A percentile compares a stretch with the other conserved stretches of the same genome.
phyloP scores from a whole-genome alignment of 1,140 invertebrate genomes.

The Sitophilus oryzae region DNA sequence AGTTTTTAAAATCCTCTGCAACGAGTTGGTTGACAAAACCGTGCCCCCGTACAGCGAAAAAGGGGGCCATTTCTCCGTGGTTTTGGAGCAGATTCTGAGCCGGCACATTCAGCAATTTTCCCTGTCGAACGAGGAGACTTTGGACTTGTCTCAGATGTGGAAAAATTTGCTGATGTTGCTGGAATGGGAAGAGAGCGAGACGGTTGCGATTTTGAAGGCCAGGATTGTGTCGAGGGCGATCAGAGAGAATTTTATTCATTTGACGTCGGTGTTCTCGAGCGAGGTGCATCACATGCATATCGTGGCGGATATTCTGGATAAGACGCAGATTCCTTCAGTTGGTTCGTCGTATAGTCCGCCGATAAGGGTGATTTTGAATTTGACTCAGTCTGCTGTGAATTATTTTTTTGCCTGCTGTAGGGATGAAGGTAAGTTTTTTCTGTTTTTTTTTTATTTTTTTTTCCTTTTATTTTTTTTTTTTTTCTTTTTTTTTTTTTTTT shows the following conservation, averaged over 20 bases:
- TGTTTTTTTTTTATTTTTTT: neutral
- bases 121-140: constrained; percentile 26
- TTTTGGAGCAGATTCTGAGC: constrained; percentile 46
- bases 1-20: constrained; percentile 48
- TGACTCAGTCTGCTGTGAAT: constrained; percentile 62
- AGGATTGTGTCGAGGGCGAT: constrained; percentile 47
- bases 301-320: constrained; percentile 46
- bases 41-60: constrained; percentile 39
- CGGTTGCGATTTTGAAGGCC: constrained; percentile 43
- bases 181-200: constrained; percentile 50
- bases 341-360: constrained; percentile 39
- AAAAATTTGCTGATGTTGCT: constrained; percentile 47
- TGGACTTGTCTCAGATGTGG: constrained; percentile 42
- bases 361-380: constrained; percentile 52
- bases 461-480: too few relatives aligned
- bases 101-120: constrained; percentile 33
- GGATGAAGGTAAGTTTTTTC: constrained; percentile 51
- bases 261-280: constrained; percentile 42
- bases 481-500: too few relatives aligned
- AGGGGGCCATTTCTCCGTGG: constrained; percentile 49
- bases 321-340: constrained; percentile 41
- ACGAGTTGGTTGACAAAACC: constrained; percentile 40
- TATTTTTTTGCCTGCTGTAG: constrained; percentile 71
- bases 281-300: constrained; percentile 46
- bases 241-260: constrained; percentile 46